Conservation (phyloP, 2,888 invertebrate species). For the Stomorhina lunata region DNA sequence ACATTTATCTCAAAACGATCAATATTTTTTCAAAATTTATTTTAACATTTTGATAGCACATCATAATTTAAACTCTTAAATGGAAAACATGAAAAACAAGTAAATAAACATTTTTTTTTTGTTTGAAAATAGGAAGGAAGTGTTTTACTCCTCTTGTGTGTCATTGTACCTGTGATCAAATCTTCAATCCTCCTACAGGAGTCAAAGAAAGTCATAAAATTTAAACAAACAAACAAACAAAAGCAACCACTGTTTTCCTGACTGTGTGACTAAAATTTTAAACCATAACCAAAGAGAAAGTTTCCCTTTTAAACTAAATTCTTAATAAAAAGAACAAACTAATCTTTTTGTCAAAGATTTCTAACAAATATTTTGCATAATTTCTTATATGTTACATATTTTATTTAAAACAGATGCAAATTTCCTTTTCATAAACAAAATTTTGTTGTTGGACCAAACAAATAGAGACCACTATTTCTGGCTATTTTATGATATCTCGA, state of each 20-base stretch:
- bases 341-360: constrained; percentile 30
- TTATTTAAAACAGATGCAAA: constrained; percentile 52
- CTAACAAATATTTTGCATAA: constrained; percentile 27
- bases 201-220: neutral
- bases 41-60: constrained; percentile 44
- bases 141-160: too few species aligned
- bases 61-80: constrained; percentile 62
- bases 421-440: constrained; percentile 7
- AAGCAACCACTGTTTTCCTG: too few species aligned
- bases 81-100: neutral
- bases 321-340: neutral
- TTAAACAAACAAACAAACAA: neutral
- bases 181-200: too few species aligned
- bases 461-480: constrained; percentile 22
- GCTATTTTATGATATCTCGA: neutral
- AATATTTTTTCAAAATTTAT: constrained; percentile 37
- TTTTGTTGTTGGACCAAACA: constrained; percentile 28
- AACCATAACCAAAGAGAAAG: constrained; percentile 53
- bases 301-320: neutral
- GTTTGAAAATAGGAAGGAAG: constrained; percentile 48
- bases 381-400: constrained; percentile 43
- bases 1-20: constrained; percentile 38
- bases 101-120: neutral
- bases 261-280: neutral
- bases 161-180: too few species aligned